phyloP scores from a whole-genome alignment of 2,888 invertebrate species.

The Zaprionus lineosus region DNA sequence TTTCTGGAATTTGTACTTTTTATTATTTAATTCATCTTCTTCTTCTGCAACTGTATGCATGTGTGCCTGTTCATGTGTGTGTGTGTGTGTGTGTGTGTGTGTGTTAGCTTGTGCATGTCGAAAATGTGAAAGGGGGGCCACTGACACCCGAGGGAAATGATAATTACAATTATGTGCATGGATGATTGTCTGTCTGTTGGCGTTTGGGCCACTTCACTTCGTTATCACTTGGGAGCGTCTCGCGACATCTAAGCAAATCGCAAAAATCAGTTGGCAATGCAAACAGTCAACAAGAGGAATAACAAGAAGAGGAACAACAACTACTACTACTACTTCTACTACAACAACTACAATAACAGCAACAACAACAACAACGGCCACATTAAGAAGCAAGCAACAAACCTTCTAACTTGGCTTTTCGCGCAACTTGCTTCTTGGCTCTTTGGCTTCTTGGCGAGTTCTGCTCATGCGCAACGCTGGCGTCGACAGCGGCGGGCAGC shows the following conservation, averaged over 20 bases:
- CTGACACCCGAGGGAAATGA: constrained; percentile 55
- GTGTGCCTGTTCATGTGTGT: too few relatives aligned
- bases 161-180: constrained; percentile 18
- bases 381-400: constrained; percentile 5
- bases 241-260: constrained; percentile 27
- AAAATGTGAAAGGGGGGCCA: constrained; percentile 47
- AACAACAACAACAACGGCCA: too few relatives aligned
- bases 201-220: too few relatives aligned
- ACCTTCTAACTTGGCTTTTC: constrained; percentile 15
- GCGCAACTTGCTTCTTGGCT: constrained; percentile 15
- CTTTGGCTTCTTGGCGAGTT: constrained; percentile 37
- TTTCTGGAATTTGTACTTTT: constrained; percentile 33
- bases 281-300: too few relatives aligned
- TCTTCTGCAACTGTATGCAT: constrained; percentile 17
- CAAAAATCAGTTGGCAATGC: constrained; percentile 34
- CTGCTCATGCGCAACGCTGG: constrained; percentile 43
- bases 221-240: constrained; percentile 36
- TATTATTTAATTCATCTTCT: constrained; percentile 1
- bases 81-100: too few relatives aligned
- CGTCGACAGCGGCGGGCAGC: constrained; percentile 21
- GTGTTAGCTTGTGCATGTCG: constrained; percentile 50
- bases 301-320: too few relatives aligned
- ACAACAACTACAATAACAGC: too few relatives aligned
- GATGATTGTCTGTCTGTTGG: too few relatives aligned
- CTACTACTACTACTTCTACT: too few relatives aligned